Conservation (phyloP, 1,140 invertebrate genomes). For the Rhynchophorus ferrugineus region DNA sequence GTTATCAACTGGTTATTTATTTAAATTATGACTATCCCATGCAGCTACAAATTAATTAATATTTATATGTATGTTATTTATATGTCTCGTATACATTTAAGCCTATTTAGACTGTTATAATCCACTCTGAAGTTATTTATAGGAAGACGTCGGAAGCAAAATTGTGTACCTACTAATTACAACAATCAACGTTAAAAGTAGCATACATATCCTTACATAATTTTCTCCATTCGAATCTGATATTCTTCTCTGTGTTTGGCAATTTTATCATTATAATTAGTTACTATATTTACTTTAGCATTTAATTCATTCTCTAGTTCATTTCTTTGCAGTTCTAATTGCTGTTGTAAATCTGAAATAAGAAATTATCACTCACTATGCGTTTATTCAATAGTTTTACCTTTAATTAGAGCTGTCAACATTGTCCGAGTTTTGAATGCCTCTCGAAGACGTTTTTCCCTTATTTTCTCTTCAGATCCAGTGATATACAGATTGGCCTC, state of each 20-base stretch:
- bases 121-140: too few relatives aligned
- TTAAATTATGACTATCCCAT: too few relatives aligned
- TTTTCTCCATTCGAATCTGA: slow-evolving; percentile 26
- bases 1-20: too few relatives aligned
- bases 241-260: slow-evolving; percentile 25
- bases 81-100: too few relatives aligned
- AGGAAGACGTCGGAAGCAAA: too few relatives aligned
- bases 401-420: slow-evolving; percentile 21
- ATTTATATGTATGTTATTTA: too few relatives aligned
- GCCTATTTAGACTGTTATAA: too few relatives aligned
- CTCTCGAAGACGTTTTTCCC: slow-evolving; percentile 25
- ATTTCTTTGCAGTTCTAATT: slow-evolving; percentile 29
- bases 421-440: slow-evolving; percentile 30
- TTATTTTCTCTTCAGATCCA: slow-evolving; percentile 28
- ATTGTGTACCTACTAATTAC: too few relatives aligned
- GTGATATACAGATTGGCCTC: slow-evolving; percentile 27
- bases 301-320: slow-evolving; percentile 28
- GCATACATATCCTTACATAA: slow-evolving; percentile 24
- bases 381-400: too few relatives aligned
- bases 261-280: slow-evolving; percentile 29
- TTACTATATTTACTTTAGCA: slow-evolving; percentile 26
- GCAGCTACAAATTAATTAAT: too few relatives aligned
- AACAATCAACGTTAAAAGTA: too few relatives aligned
- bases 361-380: too few relatives aligned
- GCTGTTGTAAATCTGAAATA: slow-evolving; percentile 26